Conservation (phyloP, 2,888 invertebrate species). For the Dioctria rufipes region DNA sequence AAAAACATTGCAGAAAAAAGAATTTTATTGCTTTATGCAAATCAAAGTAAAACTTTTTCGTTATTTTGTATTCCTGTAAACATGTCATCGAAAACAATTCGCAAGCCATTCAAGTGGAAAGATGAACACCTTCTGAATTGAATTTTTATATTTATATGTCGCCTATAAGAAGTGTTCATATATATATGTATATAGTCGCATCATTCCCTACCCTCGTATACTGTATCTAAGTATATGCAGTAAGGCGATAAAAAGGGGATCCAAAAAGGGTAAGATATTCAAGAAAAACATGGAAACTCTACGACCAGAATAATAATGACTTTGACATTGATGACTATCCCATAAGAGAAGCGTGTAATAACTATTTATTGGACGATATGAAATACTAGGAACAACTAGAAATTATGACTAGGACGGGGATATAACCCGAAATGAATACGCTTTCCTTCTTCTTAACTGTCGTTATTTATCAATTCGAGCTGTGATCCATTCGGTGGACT, state of each 20-base stretch:
- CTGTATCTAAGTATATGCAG: neutral
- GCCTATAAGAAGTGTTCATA: neutral
- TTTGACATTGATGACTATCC: constrained; percentile 52
- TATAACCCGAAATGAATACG: constrained; percentile 1
- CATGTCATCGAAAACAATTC: constrained; percentile 66
- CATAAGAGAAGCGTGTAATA: constrained; percentile 27
- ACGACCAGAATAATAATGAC: constrained; percentile 54
- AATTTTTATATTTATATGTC: constrained; percentile 54
- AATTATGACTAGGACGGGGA: neutral
- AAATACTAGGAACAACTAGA: neutral
- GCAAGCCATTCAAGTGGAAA: constrained; percentile 69
- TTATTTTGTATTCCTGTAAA: constrained; percentile 51
- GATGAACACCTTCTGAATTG: constrained; percentile 55
- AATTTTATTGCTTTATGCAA: constrained; percentile 55
- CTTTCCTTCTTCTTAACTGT: constrained; percentile 2
- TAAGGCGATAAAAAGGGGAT: constrained; percentile 19
- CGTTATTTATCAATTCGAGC: constrained; percentile 15
- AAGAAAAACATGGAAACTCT: constrained; percentile 50
- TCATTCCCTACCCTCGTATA: neutral
- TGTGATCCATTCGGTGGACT: constrained; percentile 1
- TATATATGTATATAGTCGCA: constrained; percentile 2
- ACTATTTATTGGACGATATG: constrained; percentile 31
- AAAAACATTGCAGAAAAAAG: neutral
- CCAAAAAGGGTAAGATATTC: constrained; percentile 1
- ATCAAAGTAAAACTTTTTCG: constrained; percentile 45